These are phyloP conservation scores for Eupithecia pulchellata DNA, from an alignment of 2,888 invertebrate genomes.

Conservation along the genomic window DNA sequence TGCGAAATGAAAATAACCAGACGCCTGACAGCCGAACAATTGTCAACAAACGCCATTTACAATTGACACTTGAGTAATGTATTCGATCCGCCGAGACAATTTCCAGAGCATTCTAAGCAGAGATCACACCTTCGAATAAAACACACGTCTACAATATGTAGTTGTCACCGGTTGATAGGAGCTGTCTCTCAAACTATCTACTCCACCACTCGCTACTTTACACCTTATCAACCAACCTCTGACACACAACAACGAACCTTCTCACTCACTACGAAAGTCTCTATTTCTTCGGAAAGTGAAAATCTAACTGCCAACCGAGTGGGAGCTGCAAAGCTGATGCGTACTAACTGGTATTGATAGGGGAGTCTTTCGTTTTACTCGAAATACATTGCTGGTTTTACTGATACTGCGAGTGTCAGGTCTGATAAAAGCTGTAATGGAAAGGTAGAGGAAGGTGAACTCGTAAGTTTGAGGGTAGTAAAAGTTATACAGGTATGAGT, in stretches of 20 bases:
- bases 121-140: slow-evolving; percentile 78
- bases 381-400: slow-evolving; percentile 46
- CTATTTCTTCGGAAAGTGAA: background rate
- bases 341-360: slow-evolving; percentile 43
- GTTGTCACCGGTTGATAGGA: slow-evolving; percentile 82
- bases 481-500: slow-evolving; percentile 58
- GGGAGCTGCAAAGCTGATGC: slow-evolving; percentile 39
- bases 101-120: slow-evolving; percentile 69
- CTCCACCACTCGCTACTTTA: slow-evolving; percentile 39
- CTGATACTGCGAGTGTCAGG: fast-evolving
- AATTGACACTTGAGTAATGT: slow-evolving; percentile 60
- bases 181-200: slow-evolving; percentile 83
- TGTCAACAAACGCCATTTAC: slow-evolving; percentile 52
- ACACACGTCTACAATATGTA: slow-evolving; percentile 80
- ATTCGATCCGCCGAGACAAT: slow-evolving; percentile 69
- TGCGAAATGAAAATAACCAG: slow-evolving; percentile 28
- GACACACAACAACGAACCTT: slow-evolving; percentile 35
- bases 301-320: slow-evolving; percentile 44
- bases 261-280: fast-evolving
- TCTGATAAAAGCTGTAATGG: slow-evolving; percentile 42
- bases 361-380: slow-evolving; percentile 23
- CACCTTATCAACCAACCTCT: slow-evolving; percentile 3
- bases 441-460: background rate
- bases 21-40: slow-evolving; percentile 42
- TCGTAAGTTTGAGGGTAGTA: slow-evolving; percentile 41